Conservation (phyloP, 2,797 vertebrate genomes). For the Salmo trutta region DNA sequence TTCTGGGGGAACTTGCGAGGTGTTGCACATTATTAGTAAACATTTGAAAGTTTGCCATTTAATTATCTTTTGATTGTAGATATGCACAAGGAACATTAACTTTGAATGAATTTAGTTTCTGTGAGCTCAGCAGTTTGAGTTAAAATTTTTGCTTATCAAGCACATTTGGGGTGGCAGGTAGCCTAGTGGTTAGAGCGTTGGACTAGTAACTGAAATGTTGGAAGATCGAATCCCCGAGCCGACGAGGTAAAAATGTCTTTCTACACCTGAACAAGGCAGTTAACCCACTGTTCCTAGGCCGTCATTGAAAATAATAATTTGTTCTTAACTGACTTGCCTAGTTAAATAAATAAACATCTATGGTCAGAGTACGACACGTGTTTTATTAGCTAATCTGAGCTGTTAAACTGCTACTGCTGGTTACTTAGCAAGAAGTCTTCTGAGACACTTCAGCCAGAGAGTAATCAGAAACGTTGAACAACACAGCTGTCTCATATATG, state of each 20-base stretch:
- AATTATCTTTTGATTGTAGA: not conserved
- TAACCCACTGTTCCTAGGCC: too few species aligned
- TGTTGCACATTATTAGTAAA: conserved; percentile 9
- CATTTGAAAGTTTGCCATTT: not conserved
- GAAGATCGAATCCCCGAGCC: too few species aligned
- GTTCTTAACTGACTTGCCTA: too few species aligned
- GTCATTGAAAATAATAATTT: too few species aligned
- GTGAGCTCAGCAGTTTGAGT: not conserved
- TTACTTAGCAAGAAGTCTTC: not conserved
- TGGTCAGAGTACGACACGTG: conserved; percentile 17
- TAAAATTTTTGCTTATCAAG: not conserved
- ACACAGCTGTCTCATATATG: not conserved
- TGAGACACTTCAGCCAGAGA: not conserved
- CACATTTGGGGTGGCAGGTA: too few species aligned
- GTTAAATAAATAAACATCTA: conserved; percentile 5
- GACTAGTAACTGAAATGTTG: too few species aligned
- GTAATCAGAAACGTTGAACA: not conserved
- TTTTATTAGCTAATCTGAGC: not conserved
- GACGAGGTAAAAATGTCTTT: too few species aligned
- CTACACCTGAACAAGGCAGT: too few species aligned
- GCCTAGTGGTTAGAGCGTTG: too few species aligned
- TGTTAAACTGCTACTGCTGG: not conserved
- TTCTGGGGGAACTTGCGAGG: conserved; percentile 19
- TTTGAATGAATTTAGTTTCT: too few species aligned
- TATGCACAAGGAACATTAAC: not conserved